phyloP scores from a whole-genome alignment of 2,888 invertebrate species.

The Melinaea menophilus region DNA sequence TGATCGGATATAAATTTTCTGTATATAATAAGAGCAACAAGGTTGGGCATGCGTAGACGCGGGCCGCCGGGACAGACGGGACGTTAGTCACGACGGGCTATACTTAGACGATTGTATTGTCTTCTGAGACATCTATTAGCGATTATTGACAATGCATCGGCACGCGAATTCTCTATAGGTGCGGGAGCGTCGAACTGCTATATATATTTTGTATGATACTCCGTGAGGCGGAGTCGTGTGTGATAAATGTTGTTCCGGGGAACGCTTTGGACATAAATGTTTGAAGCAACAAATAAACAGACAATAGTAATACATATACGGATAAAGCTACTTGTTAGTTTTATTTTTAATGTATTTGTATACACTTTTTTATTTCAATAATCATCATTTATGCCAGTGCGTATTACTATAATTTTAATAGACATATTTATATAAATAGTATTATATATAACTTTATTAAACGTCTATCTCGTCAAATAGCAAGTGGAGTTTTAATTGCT shows the following conservation, averaged over 20 bases:
- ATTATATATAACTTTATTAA: too few relatives aligned
- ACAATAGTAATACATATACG: too few relatives aligned
- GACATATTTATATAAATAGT: too few relatives aligned
- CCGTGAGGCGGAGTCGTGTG: slow-evolving; percentile 51
- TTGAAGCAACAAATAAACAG: not conserved
- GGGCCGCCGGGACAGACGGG: slow-evolving; percentile 53
- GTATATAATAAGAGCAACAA: slow-evolving; percentile 75
- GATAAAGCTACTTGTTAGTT: too few relatives aligned
- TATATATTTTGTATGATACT: slow-evolving; percentile 62
- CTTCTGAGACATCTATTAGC: slow-evolving; percentile 78
- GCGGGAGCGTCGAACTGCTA: slow-evolving; percentile 77
- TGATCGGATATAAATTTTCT: slow-evolving; percentile 70
- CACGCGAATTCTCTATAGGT: slow-evolving; percentile 74
- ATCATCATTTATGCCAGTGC: too few relatives aligned
- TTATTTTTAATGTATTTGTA: too few relatives aligned
- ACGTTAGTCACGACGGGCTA: slow-evolving; percentile 72
- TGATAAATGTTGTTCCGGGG: slow-evolving; percentile 36
- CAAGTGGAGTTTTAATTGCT: too few relatives aligned
- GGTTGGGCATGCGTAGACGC: slow-evolving; percentile 57
- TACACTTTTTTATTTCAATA: too few relatives aligned
- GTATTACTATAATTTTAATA: too few relatives aligned
- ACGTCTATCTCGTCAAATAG: too few relatives aligned
- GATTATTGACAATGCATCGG: slow-evolving; percentile 78
- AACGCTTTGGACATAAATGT: slow-evolving; percentile 10
- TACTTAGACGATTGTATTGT: slow-evolving; percentile 76